Percentiles rank a stretch among this genome's conserved stretches.
These are phyloP conservation scores for Paracentrotus lividus DNA, from an alignment of 53 echinoderm and acorn worm genomes.

Conservation along the genomic window DNA sequence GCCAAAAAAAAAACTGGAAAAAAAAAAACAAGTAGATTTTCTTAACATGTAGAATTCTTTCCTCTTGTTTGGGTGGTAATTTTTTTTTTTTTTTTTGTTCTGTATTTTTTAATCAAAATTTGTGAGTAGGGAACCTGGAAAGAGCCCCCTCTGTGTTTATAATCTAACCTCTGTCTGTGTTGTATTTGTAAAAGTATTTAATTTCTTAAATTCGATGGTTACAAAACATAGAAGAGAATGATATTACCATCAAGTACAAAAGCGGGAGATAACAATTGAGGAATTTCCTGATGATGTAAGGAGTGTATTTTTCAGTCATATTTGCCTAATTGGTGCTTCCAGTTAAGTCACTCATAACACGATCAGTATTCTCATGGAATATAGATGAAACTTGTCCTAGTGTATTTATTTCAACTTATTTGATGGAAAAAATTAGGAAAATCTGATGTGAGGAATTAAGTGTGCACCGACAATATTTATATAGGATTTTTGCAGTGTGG, in stretches of 20 bases:
- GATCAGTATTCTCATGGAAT: background rate
- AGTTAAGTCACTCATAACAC: background rate
- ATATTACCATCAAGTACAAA: background rate
- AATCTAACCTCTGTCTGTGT: background rate
- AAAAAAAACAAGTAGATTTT: background rate
- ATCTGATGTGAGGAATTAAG: too few species aligned
- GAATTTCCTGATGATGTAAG: background rate
- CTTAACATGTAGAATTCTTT: slow-evolving; percentile 32
- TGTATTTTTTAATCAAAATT: slow-evolving; percentile 29
- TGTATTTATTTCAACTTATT: background rate
- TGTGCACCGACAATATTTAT: too few species aligned
- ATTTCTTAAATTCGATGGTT: background rate
- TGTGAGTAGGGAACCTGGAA: background rate
- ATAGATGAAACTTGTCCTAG: background rate
- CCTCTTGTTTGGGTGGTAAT: slow-evolving; percentile 5
- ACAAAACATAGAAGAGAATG: background rate
- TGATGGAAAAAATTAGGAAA: background rate
- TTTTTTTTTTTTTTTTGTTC: slow-evolving; percentile 4
- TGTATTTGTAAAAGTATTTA: slow-evolving; percentile 44
- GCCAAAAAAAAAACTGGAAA: background rate
- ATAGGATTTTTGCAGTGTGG: too few species aligned
- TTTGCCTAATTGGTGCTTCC: background rate
- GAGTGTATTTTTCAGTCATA: background rate
- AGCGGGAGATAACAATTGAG: background rate
- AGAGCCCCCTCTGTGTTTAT: slow-evolving; percentile 5